Conservation (phyloP, 2,888 invertebrate species). For the Boloria selene region DNA sequence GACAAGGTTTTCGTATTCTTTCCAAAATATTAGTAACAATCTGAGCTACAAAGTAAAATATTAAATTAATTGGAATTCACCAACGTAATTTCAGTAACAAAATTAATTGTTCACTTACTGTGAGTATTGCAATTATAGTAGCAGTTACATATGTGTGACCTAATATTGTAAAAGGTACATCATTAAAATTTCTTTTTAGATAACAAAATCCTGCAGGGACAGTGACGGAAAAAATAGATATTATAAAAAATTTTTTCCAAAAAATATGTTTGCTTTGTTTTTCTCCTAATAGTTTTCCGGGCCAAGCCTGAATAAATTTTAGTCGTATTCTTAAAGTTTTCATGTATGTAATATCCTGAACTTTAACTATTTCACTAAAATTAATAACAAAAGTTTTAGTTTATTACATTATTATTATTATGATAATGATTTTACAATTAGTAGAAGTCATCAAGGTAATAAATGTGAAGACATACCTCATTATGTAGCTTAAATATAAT, state of each 20-base stretch:
- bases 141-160: constrained; percentile 39
- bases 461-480: too few species aligned
- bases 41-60: constrained; percentile 27
- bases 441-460: too few species aligned
- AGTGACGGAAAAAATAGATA: constrained; percentile 22
- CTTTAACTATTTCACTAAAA: constrained; percentile 31
- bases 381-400: not conserved
- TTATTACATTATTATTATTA: too few species aligned
- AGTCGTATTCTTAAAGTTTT: constrained; percentile 27
- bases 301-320: constrained; percentile 30
- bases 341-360: constrained; percentile 38
- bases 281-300: constrained; percentile 21
- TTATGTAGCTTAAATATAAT: too few species aligned
- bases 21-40: constrained; percentile 26
- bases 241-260: constrained; percentile 24
- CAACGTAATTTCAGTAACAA: not conserved
- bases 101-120: constrained; percentile 29
- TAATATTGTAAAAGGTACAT: constrained; percentile 31
- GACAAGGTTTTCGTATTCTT: constrained; percentile 27
- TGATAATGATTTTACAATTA: too few species aligned
- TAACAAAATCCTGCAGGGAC: constrained; percentile 32
- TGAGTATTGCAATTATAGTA: constrained; percentile 30
- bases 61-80: not conserved
- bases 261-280: constrained; percentile 22
- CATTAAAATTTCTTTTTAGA: constrained; percentile 21